Percentiles rank a stretch among this genome's conserved stretches.
These are phyloP conservation scores for Lysandra bellargus DNA, from an alignment of 2,888 invertebrate species.

Conservation along the genomic window DNA sequence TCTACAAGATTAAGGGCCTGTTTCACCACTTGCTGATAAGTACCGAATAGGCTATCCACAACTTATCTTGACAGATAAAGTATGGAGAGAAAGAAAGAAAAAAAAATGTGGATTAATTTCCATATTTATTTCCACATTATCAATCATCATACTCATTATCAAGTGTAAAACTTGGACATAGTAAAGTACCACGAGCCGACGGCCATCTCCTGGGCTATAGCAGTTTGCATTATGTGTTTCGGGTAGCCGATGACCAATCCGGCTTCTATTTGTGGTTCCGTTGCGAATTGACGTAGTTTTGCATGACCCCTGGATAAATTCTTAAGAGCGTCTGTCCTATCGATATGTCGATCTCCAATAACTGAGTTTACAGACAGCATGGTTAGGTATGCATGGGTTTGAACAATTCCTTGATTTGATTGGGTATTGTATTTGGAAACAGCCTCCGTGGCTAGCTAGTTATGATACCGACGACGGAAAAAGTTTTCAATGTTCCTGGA, in stretches of 20 bases:
- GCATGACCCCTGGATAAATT: conserved; percentile 7
- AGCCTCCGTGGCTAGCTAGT: neutral
- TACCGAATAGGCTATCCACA: too few species aligned
- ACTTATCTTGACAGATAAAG: too few species aligned
- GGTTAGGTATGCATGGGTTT: neutral
- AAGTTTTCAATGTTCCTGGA: too few species aligned
- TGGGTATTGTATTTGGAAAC: neutral
- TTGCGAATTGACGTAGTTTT: neutral
- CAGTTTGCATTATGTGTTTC: neutral
- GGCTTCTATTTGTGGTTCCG: neutral
- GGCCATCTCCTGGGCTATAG: neutral
- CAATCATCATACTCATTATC: neutral
- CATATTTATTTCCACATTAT: too few species aligned
- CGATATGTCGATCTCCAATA: neutral
- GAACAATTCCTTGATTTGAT: neutral
- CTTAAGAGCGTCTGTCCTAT: neutral
- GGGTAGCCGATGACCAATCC: neutral
- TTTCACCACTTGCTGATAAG: too few species aligned
- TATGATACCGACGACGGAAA: neutral
- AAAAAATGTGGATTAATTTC: too few species aligned
- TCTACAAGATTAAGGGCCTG: too few species aligned
- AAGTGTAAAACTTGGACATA: neutral
- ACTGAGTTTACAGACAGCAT: neutral
- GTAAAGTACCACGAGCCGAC: neutral
- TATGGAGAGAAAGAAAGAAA: too few species aligned